Evolutionary conservation across 30 jellyfish, hydroid and myxozoan species (phyloP), one percentile per base, ranked within the genome.

Genomic region (Sanderia malayensis): DNA sequence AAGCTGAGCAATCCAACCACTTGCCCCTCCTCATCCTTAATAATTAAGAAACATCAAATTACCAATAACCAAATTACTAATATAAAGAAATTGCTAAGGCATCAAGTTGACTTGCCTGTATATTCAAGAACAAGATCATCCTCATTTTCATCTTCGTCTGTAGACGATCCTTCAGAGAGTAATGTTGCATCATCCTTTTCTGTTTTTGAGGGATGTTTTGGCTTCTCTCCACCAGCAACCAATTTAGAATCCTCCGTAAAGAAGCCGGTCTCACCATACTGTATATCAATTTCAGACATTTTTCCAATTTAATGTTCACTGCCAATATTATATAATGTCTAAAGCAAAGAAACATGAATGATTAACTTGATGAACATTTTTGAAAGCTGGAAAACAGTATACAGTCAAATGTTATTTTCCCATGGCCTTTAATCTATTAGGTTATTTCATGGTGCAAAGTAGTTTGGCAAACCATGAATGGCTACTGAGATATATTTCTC

Each of bases 101-200:
- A 13, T 11, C 0, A 25, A 18, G 0, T 0, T 58, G 28, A 49
- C 8, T 4, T 60, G 80, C 96, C 96, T 73, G 96, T 70, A 49
- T 87, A 87, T n/a, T 72, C 94, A 9, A 82, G 78, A 0, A 82
- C 94, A 19, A 82, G 74, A 26, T 71, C 94, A 18, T 87, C 96
- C 10, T 73, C 86, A 24, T 65, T 73, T 20, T 77, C 89, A 4
- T 73, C 89, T 31, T 79, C 88, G 24, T 68, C 83, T 17, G 47
- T 74, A 37, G 96, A 85, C 0, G 92, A 44, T 30, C 82, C 94
- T n/a, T 82, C 94, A 33, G 94, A 79, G 31, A 87, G 83, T 23
- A 87, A 83, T 18, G 79, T 70, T 8, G 94, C 96, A 55, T 87
- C 82, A 68, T 60, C 96, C 31, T 87, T 87, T 17, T 87, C 94